Evolutionary conservation across 2,888 invertebrate species (phyloP), one percentile per base, ranked within the genome.

Genomic region (Fabriciana adippe): DNA sequence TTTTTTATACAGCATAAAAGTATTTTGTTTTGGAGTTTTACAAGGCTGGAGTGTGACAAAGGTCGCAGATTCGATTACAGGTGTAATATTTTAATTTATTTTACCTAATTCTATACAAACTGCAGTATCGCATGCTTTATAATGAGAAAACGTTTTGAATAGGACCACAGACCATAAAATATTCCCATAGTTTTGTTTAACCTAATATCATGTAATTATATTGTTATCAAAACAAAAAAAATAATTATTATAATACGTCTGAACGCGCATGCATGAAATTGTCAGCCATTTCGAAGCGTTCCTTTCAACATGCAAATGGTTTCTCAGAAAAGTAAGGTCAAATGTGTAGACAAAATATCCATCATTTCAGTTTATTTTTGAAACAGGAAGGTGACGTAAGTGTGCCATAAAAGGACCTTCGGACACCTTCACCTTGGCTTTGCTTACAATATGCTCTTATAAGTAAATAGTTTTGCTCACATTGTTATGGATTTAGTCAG

Each of bases 201-300:
- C 35, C 35, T 26, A 26, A 26, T 35, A 35, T 35, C 8, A 8
- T 50, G 14, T 15, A 50, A 50, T 50, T 50, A 50, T 14, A 50
- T 50, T 50, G 16, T n/a, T 50, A 15, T 6, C 14, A 50, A n/a
- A 50, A 50, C 6, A n/a, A 50, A n/a, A n/a, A 13, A 2, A 51
- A 35, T 31, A 35, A 35, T 18, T 35, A 60, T 50, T 60, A 51
- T 51, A 16, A 50, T 60, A 60, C 1, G 14, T 14, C 31, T 50
- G n/a, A 2, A 60, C 60, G 50, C 50, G 48, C 21, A 15, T 41
- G 35, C 35, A 11, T 41, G 8, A n/a, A 50, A 50, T 50, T 50
- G 16, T 50, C n/a, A 50, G 50, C 16, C 14, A 50, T 21, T 55
- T 55, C 31, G 13, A 31, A 26, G 55, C 21, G 31, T 55, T 55